phyloP scores from a whole-genome alignment of 2,888 invertebrate species.

The Tiliacea citrago region DNA sequence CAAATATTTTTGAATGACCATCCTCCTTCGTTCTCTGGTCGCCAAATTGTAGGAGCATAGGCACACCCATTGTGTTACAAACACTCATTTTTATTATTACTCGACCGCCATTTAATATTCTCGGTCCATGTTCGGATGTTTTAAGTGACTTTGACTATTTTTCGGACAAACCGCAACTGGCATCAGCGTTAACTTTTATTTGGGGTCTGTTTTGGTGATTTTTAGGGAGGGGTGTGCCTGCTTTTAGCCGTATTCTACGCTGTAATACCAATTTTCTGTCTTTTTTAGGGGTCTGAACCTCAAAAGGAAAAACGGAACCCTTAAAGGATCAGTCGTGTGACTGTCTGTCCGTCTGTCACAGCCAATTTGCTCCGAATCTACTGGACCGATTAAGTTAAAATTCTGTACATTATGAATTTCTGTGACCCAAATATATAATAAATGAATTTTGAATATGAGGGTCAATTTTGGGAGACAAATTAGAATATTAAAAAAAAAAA shows the following conservation, averaged over 20 bases:
- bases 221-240: constrained; percentile 31
- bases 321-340: no score
- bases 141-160: constrained; percentile 71
- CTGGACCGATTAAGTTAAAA: no score
- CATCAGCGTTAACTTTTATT: constrained; percentile 65
- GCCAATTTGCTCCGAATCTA: no score
- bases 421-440: no score
- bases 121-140: constrained; percentile 73
- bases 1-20: constrained; percentile 44
- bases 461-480: no score
- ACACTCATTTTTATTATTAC: constrained; percentile 82
- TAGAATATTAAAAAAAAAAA: no score
- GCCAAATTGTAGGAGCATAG: constrained; percentile 74
- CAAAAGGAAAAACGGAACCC: no score
- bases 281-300: not conserved
- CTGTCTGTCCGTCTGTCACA: no score
- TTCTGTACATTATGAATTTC: no score
- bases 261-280: constrained; percentile 21
- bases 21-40: constrained; percentile 16
- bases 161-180: constrained; percentile 47
- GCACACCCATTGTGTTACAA: constrained; percentile 80
- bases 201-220: constrained; percentile 55
- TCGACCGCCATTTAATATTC: constrained; percentile 80
- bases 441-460: no score
- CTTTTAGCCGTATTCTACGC: constrained; percentile 36